Evolutionary conservation across 2,113 vertebrate genomes (phyloP).

Genomic region (Sterna hirundo): DNA sequence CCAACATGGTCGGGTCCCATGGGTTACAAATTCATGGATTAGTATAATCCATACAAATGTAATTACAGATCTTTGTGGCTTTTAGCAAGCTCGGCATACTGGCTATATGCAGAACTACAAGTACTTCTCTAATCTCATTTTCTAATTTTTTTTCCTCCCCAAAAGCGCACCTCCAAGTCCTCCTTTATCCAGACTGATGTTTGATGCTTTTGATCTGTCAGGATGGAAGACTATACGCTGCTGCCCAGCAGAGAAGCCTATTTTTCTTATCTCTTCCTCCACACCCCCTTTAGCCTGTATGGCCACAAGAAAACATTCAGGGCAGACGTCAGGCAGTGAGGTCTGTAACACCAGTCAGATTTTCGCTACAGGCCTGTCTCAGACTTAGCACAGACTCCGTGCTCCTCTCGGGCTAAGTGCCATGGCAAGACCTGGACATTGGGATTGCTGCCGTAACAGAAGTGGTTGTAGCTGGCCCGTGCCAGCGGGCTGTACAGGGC

Average conservation of each 20-base stretch:
- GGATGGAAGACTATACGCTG: neutral
- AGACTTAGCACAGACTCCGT: accelerated
- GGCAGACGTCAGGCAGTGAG: neutral
- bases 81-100: neutral
- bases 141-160: neutral
- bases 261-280: neutral
- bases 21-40: conserved; percentile 39
- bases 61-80: conserved; percentile 47
- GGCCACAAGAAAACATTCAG: neutral
- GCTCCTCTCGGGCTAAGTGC: neutral
- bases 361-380: neutral
- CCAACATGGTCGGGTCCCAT: neutral
- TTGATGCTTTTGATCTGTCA: neutral
- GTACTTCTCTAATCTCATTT: conserved; percentile 50
- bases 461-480: neutral
- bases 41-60: conserved; percentile 54
- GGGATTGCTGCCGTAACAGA: neutral
- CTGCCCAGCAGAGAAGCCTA: neutral
- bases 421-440: neutral
- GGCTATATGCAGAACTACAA: neutral
- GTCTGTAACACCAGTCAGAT: neutral
- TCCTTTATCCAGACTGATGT: neutral
- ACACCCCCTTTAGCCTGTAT: neutral
- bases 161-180: neutral
- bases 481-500: neutral